Conservation (phyloP, 1,140 invertebrate species). For the Caenorhabditis brenneri region DNA sequence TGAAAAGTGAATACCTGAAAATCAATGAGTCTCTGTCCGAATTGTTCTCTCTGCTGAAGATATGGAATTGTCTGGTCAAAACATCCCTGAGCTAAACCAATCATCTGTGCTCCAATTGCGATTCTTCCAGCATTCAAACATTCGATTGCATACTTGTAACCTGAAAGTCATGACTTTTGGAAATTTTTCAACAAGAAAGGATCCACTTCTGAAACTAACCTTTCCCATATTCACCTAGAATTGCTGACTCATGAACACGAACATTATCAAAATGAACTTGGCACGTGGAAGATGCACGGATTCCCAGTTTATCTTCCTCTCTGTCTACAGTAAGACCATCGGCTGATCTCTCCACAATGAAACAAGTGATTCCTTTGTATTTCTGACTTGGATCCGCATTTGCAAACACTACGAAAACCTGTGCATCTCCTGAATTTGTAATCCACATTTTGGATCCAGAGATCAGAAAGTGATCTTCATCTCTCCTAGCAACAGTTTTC, state of each 20-base stretch:
- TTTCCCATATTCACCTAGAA: conserved; percentile 68
- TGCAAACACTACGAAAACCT: conserved; percentile 79
- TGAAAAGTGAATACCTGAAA: conserved; percentile 79
- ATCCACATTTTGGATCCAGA: conserved; percentile 82
- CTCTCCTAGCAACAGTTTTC: conserved; percentile 72
- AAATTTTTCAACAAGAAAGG: neutral
- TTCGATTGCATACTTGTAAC: conserved; percentile 92
- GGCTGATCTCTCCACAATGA: conserved; percentile 75
- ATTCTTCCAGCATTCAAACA: conserved; percentile 93
- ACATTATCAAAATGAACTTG: conserved; percentile 93
- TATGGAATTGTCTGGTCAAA: conserved; percentile 91
- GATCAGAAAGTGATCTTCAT: conserved; percentile 73
- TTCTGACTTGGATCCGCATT: conserved; percentile 81
- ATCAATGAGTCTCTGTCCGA: conserved; percentile 84
- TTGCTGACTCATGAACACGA: conserved; percentile 74
- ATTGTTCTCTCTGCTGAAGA: conserved; percentile 88
- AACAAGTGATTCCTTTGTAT: conserved; percentile 77
- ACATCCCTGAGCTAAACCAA: conserved; percentile 89
- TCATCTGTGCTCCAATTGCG: conserved; percentile 92
- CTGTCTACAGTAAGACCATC: conserved; percentile 73
- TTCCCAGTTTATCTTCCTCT: conserved; percentile 85
- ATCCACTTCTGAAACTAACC: conserved; percentile 36
- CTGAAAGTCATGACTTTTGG: too few species aligned
- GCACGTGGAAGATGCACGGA: conserved; percentile 83
- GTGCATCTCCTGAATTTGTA: conserved; percentile 88